Conservation (phyloP, 2,797 vertebrate species). For the Synaphobranchus kaupii region DNA sequence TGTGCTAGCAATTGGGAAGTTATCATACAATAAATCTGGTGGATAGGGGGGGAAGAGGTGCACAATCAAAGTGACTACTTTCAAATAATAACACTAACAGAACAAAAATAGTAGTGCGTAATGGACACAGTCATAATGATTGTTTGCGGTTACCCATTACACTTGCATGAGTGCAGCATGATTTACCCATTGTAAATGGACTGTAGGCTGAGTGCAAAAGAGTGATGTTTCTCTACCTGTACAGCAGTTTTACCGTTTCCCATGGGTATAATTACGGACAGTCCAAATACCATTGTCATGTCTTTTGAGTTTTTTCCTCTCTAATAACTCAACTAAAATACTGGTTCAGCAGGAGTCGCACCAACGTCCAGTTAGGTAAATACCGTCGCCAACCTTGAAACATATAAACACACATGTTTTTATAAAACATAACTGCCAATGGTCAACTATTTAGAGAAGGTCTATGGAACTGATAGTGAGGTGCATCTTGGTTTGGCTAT, state of each 20-base stretch:
- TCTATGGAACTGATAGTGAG: too few relatives aligned
- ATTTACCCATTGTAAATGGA: constrained; percentile 1
- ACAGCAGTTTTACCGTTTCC: neutral
- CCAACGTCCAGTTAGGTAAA: too few relatives aligned
- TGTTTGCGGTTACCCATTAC: neutral
- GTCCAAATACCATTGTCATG: neutral
- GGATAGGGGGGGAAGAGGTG: neutral
- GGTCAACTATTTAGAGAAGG: too few relatives aligned
- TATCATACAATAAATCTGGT: neutral
- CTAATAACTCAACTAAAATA: too few relatives aligned
- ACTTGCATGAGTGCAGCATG: neutral
- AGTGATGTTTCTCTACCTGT: neutral
- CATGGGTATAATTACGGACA: neutral
- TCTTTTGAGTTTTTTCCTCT: too few relatives aligned
- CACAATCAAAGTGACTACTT: neutral
- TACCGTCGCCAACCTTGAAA: too few relatives aligned
- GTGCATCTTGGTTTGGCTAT: too few relatives aligned
- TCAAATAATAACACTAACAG: neutral
- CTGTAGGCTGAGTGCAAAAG: neutral
- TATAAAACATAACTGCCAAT: too few relatives aligned
- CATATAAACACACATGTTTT: too few relatives aligned
- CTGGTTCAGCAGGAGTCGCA: too few relatives aligned
- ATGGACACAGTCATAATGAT: neutral
- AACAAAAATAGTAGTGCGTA: neutral
- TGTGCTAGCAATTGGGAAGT: neutral